phyloP scores from a whole-genome alignment of 1,140 invertebrate genomes.

The Drosophila ambigua region DNA sequence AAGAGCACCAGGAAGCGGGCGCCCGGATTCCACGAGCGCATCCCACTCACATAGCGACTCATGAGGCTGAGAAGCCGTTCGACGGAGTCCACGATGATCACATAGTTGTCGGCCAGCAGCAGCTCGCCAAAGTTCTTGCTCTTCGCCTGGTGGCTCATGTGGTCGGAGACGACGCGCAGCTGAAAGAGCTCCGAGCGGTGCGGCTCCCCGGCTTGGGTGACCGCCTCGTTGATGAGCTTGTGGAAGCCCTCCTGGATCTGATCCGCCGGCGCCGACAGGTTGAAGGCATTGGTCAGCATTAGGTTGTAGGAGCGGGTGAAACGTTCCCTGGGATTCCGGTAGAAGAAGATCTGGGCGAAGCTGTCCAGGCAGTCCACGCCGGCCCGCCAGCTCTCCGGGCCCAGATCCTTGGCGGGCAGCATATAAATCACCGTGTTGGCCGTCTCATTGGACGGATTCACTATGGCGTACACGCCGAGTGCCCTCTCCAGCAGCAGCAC shows the following conservation, averaged over 20 bases:
- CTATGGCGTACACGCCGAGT: constrained; percentile 30
- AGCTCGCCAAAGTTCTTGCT: constrained; percentile 35
- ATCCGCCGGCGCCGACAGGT: constrained; percentile 67
- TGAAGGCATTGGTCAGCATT: constrained; percentile 56
- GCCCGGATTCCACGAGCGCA: constrained; percentile 77
- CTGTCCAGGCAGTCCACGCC: constrained; percentile 74
- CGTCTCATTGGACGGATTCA: constrained; percentile 68
- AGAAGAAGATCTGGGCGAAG: constrained; percentile 69
- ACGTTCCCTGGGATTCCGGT: constrained; percentile 44
- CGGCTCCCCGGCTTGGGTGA: constrained; percentile 12
- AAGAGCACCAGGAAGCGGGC: constrained; percentile 73
- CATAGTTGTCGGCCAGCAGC: constrained; percentile 67
- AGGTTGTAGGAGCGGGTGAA: constrained; percentile 71
- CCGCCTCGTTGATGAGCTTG: constrained; percentile 60
- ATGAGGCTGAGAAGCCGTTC: constrained; percentile 47
- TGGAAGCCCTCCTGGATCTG: constrained; percentile 68
- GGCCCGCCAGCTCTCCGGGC: constrained; percentile 54
- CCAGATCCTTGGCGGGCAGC: constrained; percentile 56
- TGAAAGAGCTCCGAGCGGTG: constrained; percentile 51
- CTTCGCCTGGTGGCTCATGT: neutral
- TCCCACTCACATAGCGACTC: constrained; percentile 40
- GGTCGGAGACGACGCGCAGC: constrained; percentile 65
- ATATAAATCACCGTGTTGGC: constrained; percentile 73
- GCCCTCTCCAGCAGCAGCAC: constrained; percentile 4
- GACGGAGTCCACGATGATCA: constrained; percentile 65